A percentile compares a stretch with the other conserved stretches of the same genome.
Conservation (phyloP, 2,797 vertebrate genomes). For the Melanotaenia parkinsoni region DNA sequence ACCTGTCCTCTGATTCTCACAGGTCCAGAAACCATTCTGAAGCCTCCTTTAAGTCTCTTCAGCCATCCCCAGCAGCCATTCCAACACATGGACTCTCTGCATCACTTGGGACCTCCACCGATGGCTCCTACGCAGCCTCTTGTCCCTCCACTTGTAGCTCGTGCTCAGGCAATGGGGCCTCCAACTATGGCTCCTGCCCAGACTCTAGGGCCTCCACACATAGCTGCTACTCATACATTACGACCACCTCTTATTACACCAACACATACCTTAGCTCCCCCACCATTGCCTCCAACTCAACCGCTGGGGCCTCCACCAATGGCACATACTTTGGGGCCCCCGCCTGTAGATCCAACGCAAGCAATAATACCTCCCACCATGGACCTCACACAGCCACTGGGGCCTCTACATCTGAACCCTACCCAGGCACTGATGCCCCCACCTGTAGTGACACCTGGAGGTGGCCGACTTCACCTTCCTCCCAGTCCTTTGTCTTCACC, state of each 20-base stretch:
- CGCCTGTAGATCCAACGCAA: slow-evolving; percentile 67
- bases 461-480: slow-evolving; percentile 70
- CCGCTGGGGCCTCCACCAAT: slow-evolving; percentile 67
- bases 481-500: slow-evolving; percentile 70
- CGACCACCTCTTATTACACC: slow-evolving; percentile 70
- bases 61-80: slow-evolving; percentile 82
- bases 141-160: slow-evolving; percentile 64
- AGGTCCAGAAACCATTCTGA: slow-evolving; percentile 83
- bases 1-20: slow-evolving; percentile 34
- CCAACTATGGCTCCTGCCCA: slow-evolving; percentile 60
- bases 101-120: slow-evolving; percentile 76
- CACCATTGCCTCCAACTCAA: slow-evolving; percentile 63
- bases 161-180: slow-evolving; percentile 64
- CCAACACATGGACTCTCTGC: slow-evolving; percentile 76
- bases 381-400: slow-evolving; percentile 64
- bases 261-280: slow-evolving; percentile 67
- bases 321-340: slow-evolving; percentile 67
- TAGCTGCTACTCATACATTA: slow-evolving; percentile 64
- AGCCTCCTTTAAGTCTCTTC: slow-evolving; percentile 81
- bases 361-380: slow-evolving; percentile 68
- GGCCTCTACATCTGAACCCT: slow-evolving; percentile 63
- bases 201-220: slow-evolving; percentile 61
- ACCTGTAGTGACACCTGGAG: slow-evolving; percentile 64
- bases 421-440: slow-evolving; percentile 65
- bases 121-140: slow-evolving; percentile 70